Percentiles rank a stretch among this genome's conserved stretches.
phyloP scores from a whole-genome alignment of 2,797 vertebrate genomes.

The Ctenosaura bakeri region DNA sequence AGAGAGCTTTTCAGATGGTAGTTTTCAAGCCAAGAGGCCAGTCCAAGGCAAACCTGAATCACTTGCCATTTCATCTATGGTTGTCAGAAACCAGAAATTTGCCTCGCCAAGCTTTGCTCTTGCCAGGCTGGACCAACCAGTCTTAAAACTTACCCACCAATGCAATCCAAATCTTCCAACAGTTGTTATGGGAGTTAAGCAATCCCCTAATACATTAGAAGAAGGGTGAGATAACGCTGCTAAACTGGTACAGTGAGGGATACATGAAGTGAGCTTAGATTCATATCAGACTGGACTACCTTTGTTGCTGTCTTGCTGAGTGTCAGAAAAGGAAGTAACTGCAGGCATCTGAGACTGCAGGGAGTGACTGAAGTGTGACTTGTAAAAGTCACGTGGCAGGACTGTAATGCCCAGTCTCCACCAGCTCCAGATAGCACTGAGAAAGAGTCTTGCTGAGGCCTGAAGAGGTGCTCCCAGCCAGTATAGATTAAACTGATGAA shows the following conservation, averaged over 20 bases:
- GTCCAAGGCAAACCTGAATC: background rate
- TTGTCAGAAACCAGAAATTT: background rate
- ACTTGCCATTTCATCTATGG: too few relatives aligned
- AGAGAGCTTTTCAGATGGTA: background rate
- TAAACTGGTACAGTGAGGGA: rapidly evolving
- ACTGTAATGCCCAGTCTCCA: background rate
- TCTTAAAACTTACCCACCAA: background rate
- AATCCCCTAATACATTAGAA: background rate
- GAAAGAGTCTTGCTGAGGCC: background rate
- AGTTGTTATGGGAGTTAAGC: too few relatives aligned
- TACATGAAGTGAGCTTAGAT: background rate
- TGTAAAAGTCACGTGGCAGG: background rate
- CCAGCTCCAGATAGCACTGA: background rate
- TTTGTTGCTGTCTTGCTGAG: background rate
- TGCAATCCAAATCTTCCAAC: background rate
- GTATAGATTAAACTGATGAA: background rate
- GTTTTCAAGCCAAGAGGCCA: background rate
- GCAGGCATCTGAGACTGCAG: background rate
- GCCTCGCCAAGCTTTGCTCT: background rate
- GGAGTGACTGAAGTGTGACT: background rate
- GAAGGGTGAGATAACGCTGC: too few relatives aligned
- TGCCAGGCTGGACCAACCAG: background rate
- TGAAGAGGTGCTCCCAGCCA: background rate
- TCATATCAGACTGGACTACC: background rate
- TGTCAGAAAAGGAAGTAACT: background rate